Percentiles rank a stretch among this genome's conserved stretches.
phyloP scores from a whole-genome alignment of 53 echinoderm and acorn worm species.

The Zoroaster sp. region DNA sequence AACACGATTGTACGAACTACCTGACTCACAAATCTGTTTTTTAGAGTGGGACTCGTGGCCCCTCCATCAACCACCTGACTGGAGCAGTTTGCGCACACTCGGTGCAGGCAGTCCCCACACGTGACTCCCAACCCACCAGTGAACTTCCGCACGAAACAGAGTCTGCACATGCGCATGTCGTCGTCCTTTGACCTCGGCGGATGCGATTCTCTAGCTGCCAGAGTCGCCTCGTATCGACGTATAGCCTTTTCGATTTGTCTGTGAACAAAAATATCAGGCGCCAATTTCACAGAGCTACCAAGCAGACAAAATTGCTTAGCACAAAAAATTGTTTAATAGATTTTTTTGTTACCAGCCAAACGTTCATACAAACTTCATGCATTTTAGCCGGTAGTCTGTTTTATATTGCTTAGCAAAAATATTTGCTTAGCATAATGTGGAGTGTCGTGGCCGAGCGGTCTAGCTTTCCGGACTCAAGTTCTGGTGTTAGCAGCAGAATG shows the following conservation, averaged over 20 bases:
- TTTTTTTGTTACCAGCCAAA: too few species aligned
- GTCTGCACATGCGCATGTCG: conserved; percentile 61
- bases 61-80: conserved; percentile 46
- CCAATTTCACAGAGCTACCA: too few species aligned
- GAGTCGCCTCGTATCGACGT: conserved; percentile 51
- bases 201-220: conserved; percentile 49
- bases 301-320: too few species aligned
- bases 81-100: conserved; percentile 55
- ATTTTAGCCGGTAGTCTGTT: too few species aligned
- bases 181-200: conserved; percentile 61
- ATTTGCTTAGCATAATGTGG: too few species aligned
- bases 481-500: too few species aligned
- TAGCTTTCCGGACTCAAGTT: too few species aligned
- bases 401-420: too few species aligned
- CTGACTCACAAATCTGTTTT: conserved; percentile 43
- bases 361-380: too few species aligned
- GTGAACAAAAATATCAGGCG: neutral
- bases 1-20: too few species aligned
- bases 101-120: conserved; percentile 53
- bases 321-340: too few species aligned
- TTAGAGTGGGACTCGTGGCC: conserved; percentile 33
- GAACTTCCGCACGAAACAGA: conserved; percentile 67
- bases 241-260: conserved; percentile 63
- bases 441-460: too few species aligned
- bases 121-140: conserved; percentile 50